These are phyloP conservation scores for Apomyelois bistriatella DNA, from an alignment of 2,888 invertebrate species.

Conservation along the genomic window DNA sequence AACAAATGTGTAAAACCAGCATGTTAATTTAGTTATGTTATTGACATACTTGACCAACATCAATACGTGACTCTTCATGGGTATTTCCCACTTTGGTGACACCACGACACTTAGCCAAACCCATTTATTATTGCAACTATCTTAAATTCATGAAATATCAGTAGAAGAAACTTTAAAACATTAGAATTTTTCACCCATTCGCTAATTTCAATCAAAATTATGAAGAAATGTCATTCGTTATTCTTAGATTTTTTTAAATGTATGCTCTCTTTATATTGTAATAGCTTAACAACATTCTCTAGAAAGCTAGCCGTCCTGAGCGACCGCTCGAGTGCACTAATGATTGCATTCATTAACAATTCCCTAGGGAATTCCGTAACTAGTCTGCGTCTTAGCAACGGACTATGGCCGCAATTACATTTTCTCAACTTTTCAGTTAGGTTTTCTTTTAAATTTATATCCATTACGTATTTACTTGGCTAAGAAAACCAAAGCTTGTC, in stretches of 20 bases:
- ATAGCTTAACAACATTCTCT: slow-evolving; percentile 1
- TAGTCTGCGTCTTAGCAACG: neutral
- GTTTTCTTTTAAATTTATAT: neutral
- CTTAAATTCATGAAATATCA: no score
- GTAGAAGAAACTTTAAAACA: no score
- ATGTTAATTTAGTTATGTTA: neutral
- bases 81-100: neutral
- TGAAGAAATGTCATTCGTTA: no score
- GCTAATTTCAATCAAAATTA: no score
- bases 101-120: no score
- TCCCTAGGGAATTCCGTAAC: neutral
- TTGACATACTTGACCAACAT: neutral
- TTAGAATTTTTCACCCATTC: no score
- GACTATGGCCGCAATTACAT: slow-evolving; percentile 3
- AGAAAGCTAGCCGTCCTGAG: neutral
- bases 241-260: neutral
- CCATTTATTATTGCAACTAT: no score
- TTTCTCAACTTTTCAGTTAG: neutral
- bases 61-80: neutral
- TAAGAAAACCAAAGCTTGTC: no score
- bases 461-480: no score
- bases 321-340: slow-evolving; percentile 1
- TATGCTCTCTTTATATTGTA: neutral
- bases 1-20: neutral
- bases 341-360: slow-evolving; percentile 4